phyloP scores from a whole-genome alignment of 2,888 invertebrate genomes.

The Lycia hirtaria region DNA sequence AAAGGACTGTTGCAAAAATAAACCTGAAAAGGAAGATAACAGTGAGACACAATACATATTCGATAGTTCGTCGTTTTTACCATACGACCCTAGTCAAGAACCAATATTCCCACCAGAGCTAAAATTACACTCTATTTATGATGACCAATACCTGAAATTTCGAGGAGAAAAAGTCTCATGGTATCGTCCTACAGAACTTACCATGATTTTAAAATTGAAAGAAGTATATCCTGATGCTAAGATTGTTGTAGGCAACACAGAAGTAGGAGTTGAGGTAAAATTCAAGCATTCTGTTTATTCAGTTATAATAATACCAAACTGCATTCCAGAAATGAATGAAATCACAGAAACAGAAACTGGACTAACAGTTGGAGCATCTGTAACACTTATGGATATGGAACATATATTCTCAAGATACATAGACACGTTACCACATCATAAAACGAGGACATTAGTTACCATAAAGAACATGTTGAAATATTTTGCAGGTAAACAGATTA shows the following conservation, averaged over 20 bases:
- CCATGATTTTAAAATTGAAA: conserved; percentile 87
- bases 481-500: conserved; percentile 98
- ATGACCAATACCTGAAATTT: conserved; percentile 81
- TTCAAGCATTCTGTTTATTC: conserved; percentile 92
- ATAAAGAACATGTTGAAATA: conserved; percentile 94
- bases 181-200: conserved; percentile 88
- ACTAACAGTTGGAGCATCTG: conserved; percentile 92
- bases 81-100: conserved; percentile 91
- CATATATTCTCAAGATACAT: conserved; percentile 87
- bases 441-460: conserved; percentile 88
- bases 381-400: conserved; percentile 92
- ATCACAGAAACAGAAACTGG: conserved; percentile 85
- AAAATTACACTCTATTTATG: conserved; percentile 85
- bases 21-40: conserved; percentile 63
- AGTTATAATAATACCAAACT: conserved; percentile 93
- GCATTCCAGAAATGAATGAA: conserved; percentile 91
- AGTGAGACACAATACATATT: conserved; percentile 84
- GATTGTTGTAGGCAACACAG: conserved; percentile 93
- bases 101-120: conserved; percentile 94
- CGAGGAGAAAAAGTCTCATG: conserved; percentile 86
- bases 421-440: conserved; percentile 80
- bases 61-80: conserved; percentile 86
- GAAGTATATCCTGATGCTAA: conserved; percentile 88
- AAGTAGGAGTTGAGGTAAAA: conserved; percentile 94
- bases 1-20: conserved; percentile 87